Evolutionary conservation across 2,797 vertebrate species (phyloP).

Genomic region (Enteromius trimaculatus): DNA sequence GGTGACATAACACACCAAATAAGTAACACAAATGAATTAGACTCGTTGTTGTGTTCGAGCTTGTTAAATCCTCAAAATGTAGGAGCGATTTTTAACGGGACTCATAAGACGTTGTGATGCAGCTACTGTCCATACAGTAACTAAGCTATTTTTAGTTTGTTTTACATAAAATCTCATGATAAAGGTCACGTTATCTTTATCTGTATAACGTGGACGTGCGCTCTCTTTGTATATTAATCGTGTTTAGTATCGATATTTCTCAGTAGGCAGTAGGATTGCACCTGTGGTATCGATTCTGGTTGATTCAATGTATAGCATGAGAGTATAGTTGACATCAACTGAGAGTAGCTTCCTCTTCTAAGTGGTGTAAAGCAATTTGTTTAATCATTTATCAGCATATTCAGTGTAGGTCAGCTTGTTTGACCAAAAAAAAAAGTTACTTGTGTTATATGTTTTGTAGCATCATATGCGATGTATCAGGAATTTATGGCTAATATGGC

Average conservation of each 20-base stretch:
- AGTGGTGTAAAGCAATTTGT: background rate
- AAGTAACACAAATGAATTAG: background rate
- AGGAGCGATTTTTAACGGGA: background rate
- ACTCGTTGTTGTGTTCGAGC: background rate
- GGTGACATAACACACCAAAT: background rate
- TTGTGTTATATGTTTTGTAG: background rate
- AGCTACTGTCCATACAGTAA: background rate
- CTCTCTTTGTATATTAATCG: background rate
- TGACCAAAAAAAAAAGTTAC: background rate
- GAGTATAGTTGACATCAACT: background rate
- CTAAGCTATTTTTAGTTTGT: background rate
- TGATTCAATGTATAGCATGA: background rate
- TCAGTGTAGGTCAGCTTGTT: background rate
- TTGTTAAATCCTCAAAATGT: background rate
- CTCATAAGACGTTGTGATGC: background rate
- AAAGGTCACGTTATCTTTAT: background rate
- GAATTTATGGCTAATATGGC: background rate
- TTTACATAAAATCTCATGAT: background rate
- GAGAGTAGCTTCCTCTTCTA: background rate
- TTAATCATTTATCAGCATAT: background rate
- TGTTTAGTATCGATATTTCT: background rate
- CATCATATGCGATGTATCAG: background rate
- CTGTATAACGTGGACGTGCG: background rate
- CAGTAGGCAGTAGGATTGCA: background rate
- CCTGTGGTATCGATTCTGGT: constrained; percentile 16